Percentiles rank a stretch among this genome's conserved stretches.
Evolutionary conservation across 2,113 vertebrate species (phyloP).

Genomic region (Gyps fulvus): DNA sequence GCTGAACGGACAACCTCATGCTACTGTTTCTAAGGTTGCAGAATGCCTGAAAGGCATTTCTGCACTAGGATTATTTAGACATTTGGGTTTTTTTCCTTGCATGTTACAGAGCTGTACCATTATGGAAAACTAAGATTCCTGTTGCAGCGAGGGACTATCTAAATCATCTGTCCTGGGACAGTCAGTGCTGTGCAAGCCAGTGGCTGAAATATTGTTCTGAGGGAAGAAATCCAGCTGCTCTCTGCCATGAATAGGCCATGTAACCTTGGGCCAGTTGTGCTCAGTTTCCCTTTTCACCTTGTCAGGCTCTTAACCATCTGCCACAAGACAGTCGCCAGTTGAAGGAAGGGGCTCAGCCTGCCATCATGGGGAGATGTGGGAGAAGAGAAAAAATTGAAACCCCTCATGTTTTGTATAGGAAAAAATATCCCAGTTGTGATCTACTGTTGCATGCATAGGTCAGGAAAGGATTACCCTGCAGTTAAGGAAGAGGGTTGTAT

Average conservation of each 20-base stretch:
- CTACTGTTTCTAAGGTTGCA: not conserved
- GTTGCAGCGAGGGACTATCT: not conserved
- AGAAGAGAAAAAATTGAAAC: not conserved
- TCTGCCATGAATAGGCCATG: not conserved
- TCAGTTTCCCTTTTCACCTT: not conserved
- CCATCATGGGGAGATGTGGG: not conserved
- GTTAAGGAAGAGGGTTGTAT: constrained; percentile 48
- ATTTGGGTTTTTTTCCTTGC: not conserved
- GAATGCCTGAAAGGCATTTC: not conserved
- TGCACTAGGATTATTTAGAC: not conserved
- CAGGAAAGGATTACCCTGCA: not conserved
- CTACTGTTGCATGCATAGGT: not conserved
- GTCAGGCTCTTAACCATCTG: not conserved
- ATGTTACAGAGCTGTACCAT: not conserved
- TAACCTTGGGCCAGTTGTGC: not conserved
- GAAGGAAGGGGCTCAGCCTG: not conserved
- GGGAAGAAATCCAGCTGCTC: not conserved
- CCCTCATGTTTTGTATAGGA: not conserved
- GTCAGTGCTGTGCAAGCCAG: not conserved
- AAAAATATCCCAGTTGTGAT: constrained; percentile 29
- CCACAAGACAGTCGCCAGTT: not conserved
- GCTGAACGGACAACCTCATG: not conserved
- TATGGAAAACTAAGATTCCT: not conserved
- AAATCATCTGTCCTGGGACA: not conserved
- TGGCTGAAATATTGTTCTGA: not conserved